Conservation (phyloP, 2,888 invertebrate species). For the Callyntrura guangdongensis region DNA sequence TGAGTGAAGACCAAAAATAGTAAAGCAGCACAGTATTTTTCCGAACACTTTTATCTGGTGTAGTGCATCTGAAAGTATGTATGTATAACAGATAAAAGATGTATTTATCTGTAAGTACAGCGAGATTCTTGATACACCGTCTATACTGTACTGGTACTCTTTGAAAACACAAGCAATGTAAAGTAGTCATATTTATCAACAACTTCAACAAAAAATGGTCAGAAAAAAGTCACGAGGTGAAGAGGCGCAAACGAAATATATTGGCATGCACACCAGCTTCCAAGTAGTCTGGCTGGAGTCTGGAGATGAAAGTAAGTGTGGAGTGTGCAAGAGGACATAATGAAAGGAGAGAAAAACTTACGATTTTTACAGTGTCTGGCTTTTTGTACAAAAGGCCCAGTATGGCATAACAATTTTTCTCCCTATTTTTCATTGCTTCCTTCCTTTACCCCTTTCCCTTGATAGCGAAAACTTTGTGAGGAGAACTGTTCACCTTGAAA, state of each 20-base stretch:
- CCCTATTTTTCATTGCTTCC: constrained; percentile 24
- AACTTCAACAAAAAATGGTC: constrained; percentile 19
- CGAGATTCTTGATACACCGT: background rate
- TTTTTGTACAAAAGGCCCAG: background rate
- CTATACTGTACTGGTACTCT: background rate
- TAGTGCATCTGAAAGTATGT: background rate
- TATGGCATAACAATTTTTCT: background rate
- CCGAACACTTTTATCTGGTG: background rate
- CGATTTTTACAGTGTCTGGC: background rate
- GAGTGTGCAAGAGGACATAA: constrained; percentile 4
- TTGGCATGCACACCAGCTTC: background rate
- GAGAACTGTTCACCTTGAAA: constrained; percentile 27
- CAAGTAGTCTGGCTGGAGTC: background rate
- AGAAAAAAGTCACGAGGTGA: constrained; percentile 3
- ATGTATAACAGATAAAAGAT: no score
- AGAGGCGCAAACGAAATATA: background rate
- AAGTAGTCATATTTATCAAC: constrained; percentile 53
- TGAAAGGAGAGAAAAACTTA: constrained; percentile 45
- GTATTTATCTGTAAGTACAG: no score
- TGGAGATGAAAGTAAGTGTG: constrained; percentile 25
- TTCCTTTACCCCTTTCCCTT: background rate
- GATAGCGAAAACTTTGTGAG: background rate
- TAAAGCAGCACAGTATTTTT: background rate
- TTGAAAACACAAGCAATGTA: background rate
- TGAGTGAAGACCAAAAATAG: constrained; percentile 8